Conservation (phyloP, 2,113 vertebrate genomes). For the Macaca fascicularis region DNA sequence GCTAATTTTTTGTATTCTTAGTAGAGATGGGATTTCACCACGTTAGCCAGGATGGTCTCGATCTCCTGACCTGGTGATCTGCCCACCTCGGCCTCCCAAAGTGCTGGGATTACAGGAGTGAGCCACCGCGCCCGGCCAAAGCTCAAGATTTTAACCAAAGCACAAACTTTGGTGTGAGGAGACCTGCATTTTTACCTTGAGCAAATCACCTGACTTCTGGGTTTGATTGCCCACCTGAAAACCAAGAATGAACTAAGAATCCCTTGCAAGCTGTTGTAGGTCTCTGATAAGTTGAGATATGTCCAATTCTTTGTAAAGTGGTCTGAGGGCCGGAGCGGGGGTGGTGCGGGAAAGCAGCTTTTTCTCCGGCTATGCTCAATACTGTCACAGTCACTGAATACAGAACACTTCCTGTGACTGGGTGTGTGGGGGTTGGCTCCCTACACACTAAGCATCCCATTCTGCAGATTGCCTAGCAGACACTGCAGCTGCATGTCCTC, state of each 20-base stretch:
- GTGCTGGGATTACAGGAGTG: too few relatives aligned
- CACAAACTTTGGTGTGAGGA: background rate
- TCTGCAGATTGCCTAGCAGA: background rate
- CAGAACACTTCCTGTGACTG: background rate
- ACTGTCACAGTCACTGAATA: background rate
- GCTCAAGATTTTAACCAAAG: background rate
- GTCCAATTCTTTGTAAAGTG: background rate
- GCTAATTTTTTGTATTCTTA: too few relatives aligned
- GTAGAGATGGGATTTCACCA: too few relatives aligned
- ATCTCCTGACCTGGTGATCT: too few relatives aligned
- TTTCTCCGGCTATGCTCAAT: background rate
- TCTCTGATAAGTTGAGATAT: background rate
- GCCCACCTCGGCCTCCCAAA: too few relatives aligned
- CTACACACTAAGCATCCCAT: background rate
- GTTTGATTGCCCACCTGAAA: background rate
- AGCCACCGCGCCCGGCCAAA: accelerated
- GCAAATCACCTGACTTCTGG: background rate
- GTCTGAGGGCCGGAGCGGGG: background rate
- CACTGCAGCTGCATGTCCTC: background rate
- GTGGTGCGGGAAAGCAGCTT: accelerated
- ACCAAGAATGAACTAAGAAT: background rate
- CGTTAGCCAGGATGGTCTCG: too few relatives aligned
- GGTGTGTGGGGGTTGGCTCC: background rate
- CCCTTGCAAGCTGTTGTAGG: background rate
- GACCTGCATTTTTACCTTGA: background rate